phyloP scores from a whole-genome alignment of 2,113 vertebrate species.

The Megaptera novaeangliae region DNA sequence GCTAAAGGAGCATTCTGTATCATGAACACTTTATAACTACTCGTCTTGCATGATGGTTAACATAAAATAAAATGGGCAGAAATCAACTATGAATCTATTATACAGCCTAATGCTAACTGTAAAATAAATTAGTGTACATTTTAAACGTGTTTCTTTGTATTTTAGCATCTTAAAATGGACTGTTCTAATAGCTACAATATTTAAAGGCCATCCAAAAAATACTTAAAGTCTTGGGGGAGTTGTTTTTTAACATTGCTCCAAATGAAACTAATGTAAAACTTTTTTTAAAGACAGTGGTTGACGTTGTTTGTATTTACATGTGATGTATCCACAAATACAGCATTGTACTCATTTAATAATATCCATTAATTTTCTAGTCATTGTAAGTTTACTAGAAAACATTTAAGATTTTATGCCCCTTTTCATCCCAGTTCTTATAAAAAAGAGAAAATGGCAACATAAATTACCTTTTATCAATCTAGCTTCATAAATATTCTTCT shows the following conservation, averaged over 20 bases:
- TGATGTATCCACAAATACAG: background rate
- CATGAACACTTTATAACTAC: slow-evolving; percentile 69
- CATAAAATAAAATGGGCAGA: slow-evolving; percentile 70
- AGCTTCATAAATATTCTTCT: background rate
- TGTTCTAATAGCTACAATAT: slow-evolving; percentile 15
- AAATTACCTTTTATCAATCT: background rate
- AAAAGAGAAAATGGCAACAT: background rate
- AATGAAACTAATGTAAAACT: background rate
- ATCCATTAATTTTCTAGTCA: background rate
- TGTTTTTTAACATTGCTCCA: background rate
- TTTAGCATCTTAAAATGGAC: slow-evolving; percentile 41
- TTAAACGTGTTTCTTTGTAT: slow-evolving; percentile 65
- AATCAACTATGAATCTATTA: slow-evolving; percentile 65
- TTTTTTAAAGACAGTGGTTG: background rate
- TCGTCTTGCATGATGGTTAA: slow-evolving; percentile 70
- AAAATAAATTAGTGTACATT: slow-evolving; percentile 44
- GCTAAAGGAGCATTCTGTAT: slow-evolving; percentile 70
- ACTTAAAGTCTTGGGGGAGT: background rate
- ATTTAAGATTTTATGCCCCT: background rate
- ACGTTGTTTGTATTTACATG: background rate
- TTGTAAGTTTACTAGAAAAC: background rate
- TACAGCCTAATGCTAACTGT: slow-evolving; percentile 58
- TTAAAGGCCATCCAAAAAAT: background rate
- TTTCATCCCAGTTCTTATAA: background rate
- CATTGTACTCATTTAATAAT: background rate